Evolutionary conservation across 1,140 invertebrate genomes (phyloP), one percentile per base, ranked within the genome.

Genomic region (Leptinotarsa defecta): DNA sequence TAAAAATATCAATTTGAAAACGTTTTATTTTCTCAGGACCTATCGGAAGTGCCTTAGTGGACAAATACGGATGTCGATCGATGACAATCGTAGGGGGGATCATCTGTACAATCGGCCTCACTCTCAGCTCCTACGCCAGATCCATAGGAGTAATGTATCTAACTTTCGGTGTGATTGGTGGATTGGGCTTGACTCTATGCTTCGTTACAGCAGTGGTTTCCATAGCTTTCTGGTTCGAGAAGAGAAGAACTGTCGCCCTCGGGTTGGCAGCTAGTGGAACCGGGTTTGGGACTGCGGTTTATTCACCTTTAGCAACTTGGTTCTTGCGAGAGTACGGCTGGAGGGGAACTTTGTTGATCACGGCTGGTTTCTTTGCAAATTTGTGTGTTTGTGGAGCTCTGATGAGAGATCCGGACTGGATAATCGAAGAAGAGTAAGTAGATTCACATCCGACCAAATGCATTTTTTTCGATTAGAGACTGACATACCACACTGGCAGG

Each of bases 151-250:
- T 93, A 86, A 89, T 96, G 83, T 94, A 93, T 87, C 82, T 97
- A 52, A 96, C 94, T 0, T 96, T 96, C 84, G 95, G 95, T 3
- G 89, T 96, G 3, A 90, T 96, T 19, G 92, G 95, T 48, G 95
- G 95, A 3, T 86, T 96, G 20, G 96, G 95, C 4, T 87, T 97
- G 71, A 94, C 95, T 6, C 86, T 96, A 34, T 94, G 94, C 52
- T 96, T 95, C 83, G 95, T 98, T 2, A 95, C 96, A n/a, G 94
- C 94, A 0, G 94, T 96, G 1, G 96, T 98, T 1, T 92, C 91
- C 57, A 97, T 99, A 70, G 96, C 96, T 13, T 97, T 96, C 83
- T 99, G 98, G 91, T 99, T 99, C 84, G 97, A 99, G 78, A 94
- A 95, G 82, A 94, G 93, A 81, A 89, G 96, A 34, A 96, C 94